Evolutionary conservation across 2,113 vertebrate species (phyloP), one percentile per base, ranked within the genome.

Genomic region (Pachyramphus minor): DNA sequence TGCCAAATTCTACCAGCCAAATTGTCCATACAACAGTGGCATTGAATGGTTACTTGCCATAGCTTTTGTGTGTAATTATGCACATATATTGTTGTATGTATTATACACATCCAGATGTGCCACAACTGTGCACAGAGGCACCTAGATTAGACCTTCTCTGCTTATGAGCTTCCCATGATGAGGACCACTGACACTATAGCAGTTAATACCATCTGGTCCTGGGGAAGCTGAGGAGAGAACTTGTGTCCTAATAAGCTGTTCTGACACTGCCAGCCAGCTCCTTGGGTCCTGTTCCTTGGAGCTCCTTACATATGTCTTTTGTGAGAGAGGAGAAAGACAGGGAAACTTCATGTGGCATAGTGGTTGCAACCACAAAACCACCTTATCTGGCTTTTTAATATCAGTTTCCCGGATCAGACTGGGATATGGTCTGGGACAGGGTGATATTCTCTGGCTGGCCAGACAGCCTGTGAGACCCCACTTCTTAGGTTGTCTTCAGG

Each of bases 231-330:
- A 84, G 39, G 59, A 37, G 45, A 39, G 23, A 81, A 30, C 23
- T 68, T 23, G 14, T 80, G 28, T 81, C 63, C 37, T n/a, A 35
- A 1, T 47, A 84, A 66, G 41, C 41, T 69, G 12, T 66, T 78
- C 64, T 66, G 74, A 47, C 11, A 5, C 31, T 85, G 75, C 35
- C 55, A 81, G 49, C 8, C 41, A 67, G 42, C 28, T 95, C 31
- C 17, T 21, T 35, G 27, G 8, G 5, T 55, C 27, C 13, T 82
- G 19, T 72, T 7, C 39, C n/a, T 17, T 55, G 44, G 9, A 83
- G 35, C 31, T 84, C 13, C 20, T 91, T 12, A 10, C 0, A 0
- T 53, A 12, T 59, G 0, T 37, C 45, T n/a, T 41, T 45, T 45
- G 18, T 37, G 33, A 69, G 56, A 60, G 15, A 49, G 33, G 25